phyloP scores from a whole-genome alignment of 2,113 vertebrate species.

The Stigmatopora argus region DNA sequence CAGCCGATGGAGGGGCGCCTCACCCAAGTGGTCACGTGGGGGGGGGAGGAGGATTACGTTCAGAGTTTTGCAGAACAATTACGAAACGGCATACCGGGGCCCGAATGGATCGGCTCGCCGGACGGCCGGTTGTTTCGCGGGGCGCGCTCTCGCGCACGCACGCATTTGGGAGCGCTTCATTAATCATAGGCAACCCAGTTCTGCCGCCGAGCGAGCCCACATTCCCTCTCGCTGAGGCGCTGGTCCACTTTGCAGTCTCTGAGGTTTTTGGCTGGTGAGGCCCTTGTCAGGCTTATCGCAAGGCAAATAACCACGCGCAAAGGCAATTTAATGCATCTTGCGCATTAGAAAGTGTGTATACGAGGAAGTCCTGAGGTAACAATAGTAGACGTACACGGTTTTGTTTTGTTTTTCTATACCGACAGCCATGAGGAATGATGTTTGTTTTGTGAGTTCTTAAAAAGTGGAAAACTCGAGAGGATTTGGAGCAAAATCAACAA shows the following conservation, averaged over 20 bases:
- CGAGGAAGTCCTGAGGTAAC: background rate
- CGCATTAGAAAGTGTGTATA: background rate
- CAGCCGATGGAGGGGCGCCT: slow-evolving; percentile 38
- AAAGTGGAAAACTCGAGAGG: no score
- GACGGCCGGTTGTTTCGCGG: slow-evolving; percentile 10
- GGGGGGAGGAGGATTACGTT: slow-evolving; percentile 28
- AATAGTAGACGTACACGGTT: no score
- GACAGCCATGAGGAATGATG: no score
- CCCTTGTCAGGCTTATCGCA: background rate
- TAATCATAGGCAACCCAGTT: slow-evolving; percentile 58
- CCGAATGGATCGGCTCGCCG: background rate
- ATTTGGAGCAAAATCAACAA: no score
- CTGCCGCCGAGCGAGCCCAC: slow-evolving; percentile 27
- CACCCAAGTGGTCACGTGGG: slow-evolving; percentile 36
- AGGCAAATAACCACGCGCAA: slow-evolving; percentile 6
- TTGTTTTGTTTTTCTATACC: no score
- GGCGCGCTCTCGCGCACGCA: slow-evolving; percentile 4
- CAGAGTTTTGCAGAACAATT: slow-evolving; percentile 7
- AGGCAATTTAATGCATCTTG: slow-evolving; percentile 19
- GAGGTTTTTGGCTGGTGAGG: background rate
- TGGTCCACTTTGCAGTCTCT: slow-evolving; percentile 50
- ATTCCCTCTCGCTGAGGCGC: slow-evolving; percentile 26
- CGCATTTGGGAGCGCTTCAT: slow-evolving; percentile 23
- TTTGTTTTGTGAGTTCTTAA: no score
- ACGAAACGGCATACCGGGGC: background rate